phyloP scores from a whole-genome alignment of 2,113 vertebrate species.

The Cranoglanis bouderius region DNA sequence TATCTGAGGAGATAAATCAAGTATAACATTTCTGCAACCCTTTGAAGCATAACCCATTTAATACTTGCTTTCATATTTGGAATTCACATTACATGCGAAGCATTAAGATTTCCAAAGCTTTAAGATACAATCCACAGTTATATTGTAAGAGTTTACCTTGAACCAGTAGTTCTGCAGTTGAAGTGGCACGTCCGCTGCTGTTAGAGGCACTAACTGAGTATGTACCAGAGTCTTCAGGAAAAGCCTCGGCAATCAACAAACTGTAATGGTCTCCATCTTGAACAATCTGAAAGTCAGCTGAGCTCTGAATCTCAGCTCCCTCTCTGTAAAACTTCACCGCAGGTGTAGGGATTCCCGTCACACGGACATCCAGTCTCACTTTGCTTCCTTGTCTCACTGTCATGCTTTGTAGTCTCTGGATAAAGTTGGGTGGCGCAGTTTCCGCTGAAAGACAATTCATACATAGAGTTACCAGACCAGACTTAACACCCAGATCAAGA shows the following conservation, averaged over 20 bases:
- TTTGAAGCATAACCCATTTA: neutral
- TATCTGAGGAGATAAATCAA: neutral
- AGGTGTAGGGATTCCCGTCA: conserved; percentile 96
- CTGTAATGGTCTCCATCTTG: conserved; percentile 92
- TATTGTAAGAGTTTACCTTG: conserved; percentile 76
- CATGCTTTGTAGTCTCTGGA: conserved; percentile 93
- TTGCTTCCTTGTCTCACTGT: conserved; percentile 93
- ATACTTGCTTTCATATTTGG: neutral
- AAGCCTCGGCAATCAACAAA: conserved; percentile 88
- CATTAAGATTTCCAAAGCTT: neutral
- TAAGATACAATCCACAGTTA: neutral
- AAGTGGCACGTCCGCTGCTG: conserved; percentile 94
- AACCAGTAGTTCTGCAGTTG: conserved; percentile 91
- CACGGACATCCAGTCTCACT: conserved; percentile 89
- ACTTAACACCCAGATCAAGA: neutral
- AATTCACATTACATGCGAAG: neutral
- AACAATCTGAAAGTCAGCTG: conserved; percentile 91
- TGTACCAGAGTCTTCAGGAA: conserved; percentile 91
- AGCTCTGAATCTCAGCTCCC: conserved; percentile 98
- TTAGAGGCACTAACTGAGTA: conserved; percentile 96
- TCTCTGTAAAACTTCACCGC: conserved; percentile 97
- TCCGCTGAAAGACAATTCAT: conserved; percentile 72
- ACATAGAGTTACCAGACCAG: neutral
- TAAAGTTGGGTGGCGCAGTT: conserved; percentile 92
- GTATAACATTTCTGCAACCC: neutral